phyloP scores from a whole-genome alignment of 2,888 invertebrate genomes.

The Cactoblastis cactorum region DNA sequence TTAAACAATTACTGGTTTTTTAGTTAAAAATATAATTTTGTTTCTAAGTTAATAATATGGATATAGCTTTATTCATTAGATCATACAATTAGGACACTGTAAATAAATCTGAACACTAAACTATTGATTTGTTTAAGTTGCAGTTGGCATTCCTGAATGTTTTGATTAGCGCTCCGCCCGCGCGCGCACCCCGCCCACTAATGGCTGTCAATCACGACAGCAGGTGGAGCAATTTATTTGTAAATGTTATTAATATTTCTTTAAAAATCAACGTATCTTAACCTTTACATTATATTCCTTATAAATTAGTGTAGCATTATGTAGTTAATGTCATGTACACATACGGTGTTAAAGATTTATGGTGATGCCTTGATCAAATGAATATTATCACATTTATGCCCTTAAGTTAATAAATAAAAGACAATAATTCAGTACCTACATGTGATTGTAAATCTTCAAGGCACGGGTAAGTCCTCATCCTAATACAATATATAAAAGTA shows the following conservation, averaged over 20 bases:
- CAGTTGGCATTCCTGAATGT: constrained; percentile 51
- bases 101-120: not conserved
- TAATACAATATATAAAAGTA: not conserved
- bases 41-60: no score
- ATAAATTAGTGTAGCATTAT: not conserved
- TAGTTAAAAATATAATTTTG: no score
- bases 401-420: not conserved
- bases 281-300: constrained; percentile 4
- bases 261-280: not conserved
- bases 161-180: constrained; percentile 43
- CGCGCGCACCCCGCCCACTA: constrained; percentile 59
- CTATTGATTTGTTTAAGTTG: constrained; percentile 31
- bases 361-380: not conserved
- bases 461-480: not conserved
- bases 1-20: no score
- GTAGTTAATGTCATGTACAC: not conserved
- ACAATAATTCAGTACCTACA: not conserved
- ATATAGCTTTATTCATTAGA: no score
- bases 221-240: constrained; percentile 32
- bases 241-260: constrained; percentile 9
- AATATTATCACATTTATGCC: not conserved
- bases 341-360: not conserved
- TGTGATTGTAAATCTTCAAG: not conserved
- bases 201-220: constrained; percentile 54
- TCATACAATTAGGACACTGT: not conserved